Percentiles rank a stretch among this genome's conserved stretches.
Evolutionary conservation across 2,797 vertebrate genomes (phyloP).

Genomic region (Catostomus latipinnis): DNA sequence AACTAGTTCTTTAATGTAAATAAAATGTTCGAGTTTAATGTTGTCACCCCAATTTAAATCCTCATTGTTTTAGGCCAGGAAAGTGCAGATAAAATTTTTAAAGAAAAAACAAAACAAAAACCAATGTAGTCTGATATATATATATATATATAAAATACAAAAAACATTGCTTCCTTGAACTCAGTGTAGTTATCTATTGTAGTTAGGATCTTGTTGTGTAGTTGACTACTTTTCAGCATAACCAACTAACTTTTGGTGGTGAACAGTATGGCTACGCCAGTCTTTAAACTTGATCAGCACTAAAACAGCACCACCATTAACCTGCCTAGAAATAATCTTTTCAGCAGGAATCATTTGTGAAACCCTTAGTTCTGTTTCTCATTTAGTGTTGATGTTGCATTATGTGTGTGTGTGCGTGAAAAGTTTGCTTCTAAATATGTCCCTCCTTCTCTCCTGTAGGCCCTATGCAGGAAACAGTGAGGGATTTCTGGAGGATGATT

Average conservation of each 20-base stretch:
- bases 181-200: no score
- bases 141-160: no score
- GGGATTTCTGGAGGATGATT: constrained; percentile 99
- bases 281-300: no score
- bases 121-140: background rate
- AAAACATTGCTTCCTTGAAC: no score
- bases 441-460: constrained; percentile 73
- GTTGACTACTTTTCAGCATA: no score
- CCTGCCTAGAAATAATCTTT: no score
- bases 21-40: background rate
- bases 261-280: no score
- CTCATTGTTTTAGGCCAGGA: background rate
- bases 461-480: constrained; percentile 97
- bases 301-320: no score
- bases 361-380: constrained; percentile 48
- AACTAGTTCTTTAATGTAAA: background rate
- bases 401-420: constrained; percentile 35
- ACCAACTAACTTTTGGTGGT: no score
- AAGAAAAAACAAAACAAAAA: background rate
- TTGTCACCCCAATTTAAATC: background rate
- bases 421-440: constrained; percentile 43
- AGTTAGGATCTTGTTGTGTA: no score
- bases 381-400: constrained; percentile 57
- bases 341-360: no score
- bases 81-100: background rate